Evolutionary conservation across 2,113 vertebrate species (phyloP).

Genomic region (Gnathonemus echidnorhynchus): DNA sequence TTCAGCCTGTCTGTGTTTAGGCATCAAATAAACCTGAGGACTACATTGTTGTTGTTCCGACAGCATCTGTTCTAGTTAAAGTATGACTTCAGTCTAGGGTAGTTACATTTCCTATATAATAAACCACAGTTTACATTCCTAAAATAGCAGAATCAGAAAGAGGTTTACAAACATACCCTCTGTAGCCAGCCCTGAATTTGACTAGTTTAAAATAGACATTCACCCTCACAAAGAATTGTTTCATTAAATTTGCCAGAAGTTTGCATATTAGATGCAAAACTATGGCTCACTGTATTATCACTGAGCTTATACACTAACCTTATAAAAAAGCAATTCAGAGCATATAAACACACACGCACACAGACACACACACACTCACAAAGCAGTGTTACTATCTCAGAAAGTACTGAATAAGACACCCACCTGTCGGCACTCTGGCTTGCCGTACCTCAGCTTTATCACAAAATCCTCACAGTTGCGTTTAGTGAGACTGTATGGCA

Average conservation of each 20-base stretch:
- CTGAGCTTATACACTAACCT: no score
- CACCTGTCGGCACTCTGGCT: slow-evolving; percentile 44
- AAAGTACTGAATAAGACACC: background rate
- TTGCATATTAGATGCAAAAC: no score
- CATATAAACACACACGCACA: no score
- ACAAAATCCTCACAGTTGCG: slow-evolving; percentile 72
- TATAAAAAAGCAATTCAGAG: no score
- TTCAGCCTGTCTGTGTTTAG: background rate
- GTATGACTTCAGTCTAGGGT: no score
- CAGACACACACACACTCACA: no score
- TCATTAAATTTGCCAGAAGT: no score
- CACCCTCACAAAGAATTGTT: no score
- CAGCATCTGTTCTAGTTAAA: background rate
- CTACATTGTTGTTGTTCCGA: background rate
- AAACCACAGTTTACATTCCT: background rate
- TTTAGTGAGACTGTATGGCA: slow-evolving; percentile 44
- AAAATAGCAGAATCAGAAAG: background rate
- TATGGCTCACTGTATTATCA: no score
- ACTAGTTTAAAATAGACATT: background rate
- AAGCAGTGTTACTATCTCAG: background rate
- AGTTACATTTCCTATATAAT: background rate
- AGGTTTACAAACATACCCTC: background rate
- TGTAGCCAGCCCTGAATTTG: background rate
- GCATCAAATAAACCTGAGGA: no score
- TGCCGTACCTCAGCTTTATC: slow-evolving; percentile 63